A percentile compares a stretch with the other conserved stretches of the same genome.
Conservation (phyloP, 2,113 vertebrate genomes). For the Fulmarus glacialis region DNA sequence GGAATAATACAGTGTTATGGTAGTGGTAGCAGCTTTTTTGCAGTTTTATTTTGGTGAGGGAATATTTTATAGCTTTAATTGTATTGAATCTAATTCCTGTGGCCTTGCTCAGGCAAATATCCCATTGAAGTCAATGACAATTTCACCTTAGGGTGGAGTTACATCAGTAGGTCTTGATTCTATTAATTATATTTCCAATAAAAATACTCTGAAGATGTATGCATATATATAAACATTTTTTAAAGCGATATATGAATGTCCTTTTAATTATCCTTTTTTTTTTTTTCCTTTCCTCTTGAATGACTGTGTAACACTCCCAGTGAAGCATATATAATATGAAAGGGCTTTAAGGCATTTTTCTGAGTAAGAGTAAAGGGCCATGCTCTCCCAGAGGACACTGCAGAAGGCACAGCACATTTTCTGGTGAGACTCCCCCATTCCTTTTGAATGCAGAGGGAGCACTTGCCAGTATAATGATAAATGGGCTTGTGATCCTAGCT, state of each 20-base stretch:
- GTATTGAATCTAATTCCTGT: neutral
- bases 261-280: neutral
- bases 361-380: neutral
- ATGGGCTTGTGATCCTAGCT: neutral
- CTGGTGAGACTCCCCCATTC: neutral
- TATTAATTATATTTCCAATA: neutral
- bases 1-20: neutral
- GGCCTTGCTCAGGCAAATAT: neutral
- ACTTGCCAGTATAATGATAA: slow-evolving; percentile 17
- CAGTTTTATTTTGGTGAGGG: neutral
- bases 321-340: neutral
- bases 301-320: neutral
- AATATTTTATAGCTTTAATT: neutral
- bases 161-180: neutral
- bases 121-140: neutral
- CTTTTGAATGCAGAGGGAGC: neutral
- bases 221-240: neutral
- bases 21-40: neutral
- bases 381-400: neutral
- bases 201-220: neutral
- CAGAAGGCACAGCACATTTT: slow-evolving; percentile 27
- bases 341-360: slow-evolving; percentile 37
- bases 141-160: neutral
- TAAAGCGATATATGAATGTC: neutral
- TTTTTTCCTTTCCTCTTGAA: neutral